Conservation (phyloP, 92 coral and sea anemone species). For the Bergia puertoricense region DNA sequence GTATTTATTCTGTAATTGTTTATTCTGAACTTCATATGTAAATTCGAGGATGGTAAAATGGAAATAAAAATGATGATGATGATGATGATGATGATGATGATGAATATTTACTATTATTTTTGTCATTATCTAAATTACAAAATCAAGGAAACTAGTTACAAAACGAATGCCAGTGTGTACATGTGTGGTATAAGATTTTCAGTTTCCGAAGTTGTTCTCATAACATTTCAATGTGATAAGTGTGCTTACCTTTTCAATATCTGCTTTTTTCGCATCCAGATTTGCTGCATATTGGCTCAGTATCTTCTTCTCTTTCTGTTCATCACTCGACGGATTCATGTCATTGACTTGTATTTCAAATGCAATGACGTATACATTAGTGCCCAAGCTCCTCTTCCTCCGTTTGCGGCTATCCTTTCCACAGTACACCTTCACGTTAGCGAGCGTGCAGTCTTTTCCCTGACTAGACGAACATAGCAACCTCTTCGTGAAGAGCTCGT, state of each 20-base stretch:
- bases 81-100: too few species aligned
- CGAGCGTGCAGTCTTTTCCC: conserved; percentile 58
- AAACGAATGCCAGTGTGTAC: too few species aligned
- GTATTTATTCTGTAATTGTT: too few species aligned
- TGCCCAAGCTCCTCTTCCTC: conserved; percentile 46
- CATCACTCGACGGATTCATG: conserved; percentile 39
- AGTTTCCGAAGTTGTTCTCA: too few species aligned
- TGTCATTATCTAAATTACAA: too few species aligned
- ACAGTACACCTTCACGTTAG: conserved; percentile 80
- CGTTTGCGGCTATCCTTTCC: conserved; percentile 74
- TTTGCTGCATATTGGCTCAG: conserved; percentile 38
- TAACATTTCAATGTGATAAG: neutral
- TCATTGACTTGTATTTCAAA: conserved; percentile 64
- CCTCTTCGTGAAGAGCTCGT: conserved; percentile 35
- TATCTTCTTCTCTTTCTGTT: conserved; percentile 52
- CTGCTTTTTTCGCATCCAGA: conserved; percentile 36
- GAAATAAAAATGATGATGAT: too few species aligned
- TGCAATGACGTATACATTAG: conserved; percentile 57
- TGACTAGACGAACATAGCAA: conserved; percentile 53
- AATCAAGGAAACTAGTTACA: too few species aligned
- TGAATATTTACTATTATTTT: too few species aligned
- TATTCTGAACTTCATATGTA: too few species aligned
- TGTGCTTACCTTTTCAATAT: conserved; percentile 41
- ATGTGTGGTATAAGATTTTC: too few species aligned
- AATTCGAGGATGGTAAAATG: too few species aligned